Base-by-base conservation (phyloP, 2,113 vertebrate genomes). In the Seriola quinqueradiata region DNA sequence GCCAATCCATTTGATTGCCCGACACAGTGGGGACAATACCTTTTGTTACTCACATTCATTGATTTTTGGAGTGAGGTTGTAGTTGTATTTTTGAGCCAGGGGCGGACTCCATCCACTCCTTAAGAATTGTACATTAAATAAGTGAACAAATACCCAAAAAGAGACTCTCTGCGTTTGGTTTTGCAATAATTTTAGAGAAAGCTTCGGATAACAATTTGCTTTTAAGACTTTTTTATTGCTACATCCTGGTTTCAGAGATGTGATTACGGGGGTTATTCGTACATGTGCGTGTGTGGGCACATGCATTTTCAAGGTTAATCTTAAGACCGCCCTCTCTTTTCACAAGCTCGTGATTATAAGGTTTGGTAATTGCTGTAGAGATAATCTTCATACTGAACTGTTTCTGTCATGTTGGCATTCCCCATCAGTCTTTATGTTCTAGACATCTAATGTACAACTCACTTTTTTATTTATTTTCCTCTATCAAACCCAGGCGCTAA, bases 1-100 rank as follows among this genome's bases (percentile, higher is more conserved):
- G 57, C 59, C 80, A 79, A 70, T 88, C 67, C 57, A 65, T 75
- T 76, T 81, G 84, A 87, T 87, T 89, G 73, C 42, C 64, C 23
- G 42, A 79, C 55, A 46, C 55, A 34, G 48, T 54, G n/a, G 1
- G 67, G 52, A 88, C 63, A 70, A 67, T 69, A 44, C 59, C 64
- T 67, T 71, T 69, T 81, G 63, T 77, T 67, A 48, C 48, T 57
- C 19, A 40, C 2, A 61, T 76, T 32, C 42, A 75, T 12, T 57
- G 38, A 69, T 69, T 64, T 75, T 70, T 64, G 9, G 23, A 77
- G 60, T 66, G 17, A 44, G 52, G 57, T 16, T 58, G 55, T 42
- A 64, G n/a, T 66, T 42, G 55, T 79, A 50, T 48, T 28, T 52
- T 59, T 48, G 7, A 67, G 38, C 46, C 46, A 14, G 54, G 10